A percentile compares a stretch with the other conserved stretches of the same genome.
Conservation (phyloP, 1,140 invertebrate genomes). For the Akabosia matsudoensis region DNA sequence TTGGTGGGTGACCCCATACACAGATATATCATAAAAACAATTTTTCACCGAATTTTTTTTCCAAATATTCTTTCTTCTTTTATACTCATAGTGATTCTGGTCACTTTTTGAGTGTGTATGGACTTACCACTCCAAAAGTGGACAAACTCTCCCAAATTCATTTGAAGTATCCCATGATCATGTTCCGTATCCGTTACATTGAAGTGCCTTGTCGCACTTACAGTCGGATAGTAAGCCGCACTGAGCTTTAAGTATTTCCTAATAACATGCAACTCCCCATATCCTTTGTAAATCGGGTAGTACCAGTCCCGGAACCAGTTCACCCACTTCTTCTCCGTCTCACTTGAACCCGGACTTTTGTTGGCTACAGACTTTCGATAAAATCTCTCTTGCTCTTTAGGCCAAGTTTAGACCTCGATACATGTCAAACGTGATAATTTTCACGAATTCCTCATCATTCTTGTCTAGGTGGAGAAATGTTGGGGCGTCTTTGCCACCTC, state of each 20-base stretch:
- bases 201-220: not conserved
- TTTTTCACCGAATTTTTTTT: too few species aligned
- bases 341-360: not conserved
- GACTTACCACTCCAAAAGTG: constrained; percentile 46
- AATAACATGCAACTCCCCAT: constrained; percentile 3
- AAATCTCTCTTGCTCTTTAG: not conserved
- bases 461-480: not conserved
- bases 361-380: not conserved
- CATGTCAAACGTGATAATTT: constrained; percentile 14
- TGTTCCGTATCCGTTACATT: constrained; percentile 1
- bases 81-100: not conserved
- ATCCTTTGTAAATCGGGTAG: constrained; percentile 4
- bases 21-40: not conserved
- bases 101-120: not conserved
- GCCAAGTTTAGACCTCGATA: not conserved
- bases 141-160: constrained; percentile 46
- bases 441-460: not conserved
- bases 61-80: not conserved
- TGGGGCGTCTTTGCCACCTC: constrained; percentile 11
- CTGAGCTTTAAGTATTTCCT: not conserved
- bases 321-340: not conserved
- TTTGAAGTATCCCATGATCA: constrained; percentile 16
- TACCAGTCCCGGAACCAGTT: constrained; percentile 25
- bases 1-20: not conserved
- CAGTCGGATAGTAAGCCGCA: constrained; percentile 15